Evolutionary conservation across 2,888 invertebrate genomes (phyloP).

Genomic region (Sepioteuthis lessoniana): DNA sequence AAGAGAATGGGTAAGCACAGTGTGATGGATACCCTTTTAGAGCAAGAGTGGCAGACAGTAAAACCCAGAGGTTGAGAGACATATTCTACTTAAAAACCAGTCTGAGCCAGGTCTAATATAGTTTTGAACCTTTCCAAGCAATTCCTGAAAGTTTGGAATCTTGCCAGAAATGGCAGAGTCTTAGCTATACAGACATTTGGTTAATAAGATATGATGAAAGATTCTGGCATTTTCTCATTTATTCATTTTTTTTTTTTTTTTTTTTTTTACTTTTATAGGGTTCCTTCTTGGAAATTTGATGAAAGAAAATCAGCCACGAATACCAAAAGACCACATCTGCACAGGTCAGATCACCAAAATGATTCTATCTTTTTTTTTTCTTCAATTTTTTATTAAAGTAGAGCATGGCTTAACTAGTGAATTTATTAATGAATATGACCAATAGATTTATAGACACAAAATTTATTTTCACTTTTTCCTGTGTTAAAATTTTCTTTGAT

Average conservation of each 20-base stretch:
- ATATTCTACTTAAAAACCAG: too few relatives aligned
- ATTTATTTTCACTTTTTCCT: neutral
- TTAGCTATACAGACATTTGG: too few relatives aligned
- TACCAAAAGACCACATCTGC: slow-evolving; percentile 77
- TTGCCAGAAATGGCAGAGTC: too few relatives aligned
- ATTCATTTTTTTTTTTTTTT: neutral
- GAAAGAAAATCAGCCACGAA: slow-evolving; percentile 72
- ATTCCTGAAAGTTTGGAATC: too few relatives aligned
- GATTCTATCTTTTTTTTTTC: neutral
- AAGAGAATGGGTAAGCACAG: too few relatives aligned
- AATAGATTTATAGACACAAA: neutral
- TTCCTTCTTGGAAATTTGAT: slow-evolving; percentile 76
- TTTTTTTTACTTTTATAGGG: slow-evolving; percentile 65
- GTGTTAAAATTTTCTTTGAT: neutral
- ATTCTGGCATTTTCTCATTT: too few relatives aligned
- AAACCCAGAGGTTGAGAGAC: too few relatives aligned
- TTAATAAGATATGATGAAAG: too few relatives aligned
- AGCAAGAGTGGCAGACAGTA: too few relatives aligned
- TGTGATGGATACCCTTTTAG: too few relatives aligned
- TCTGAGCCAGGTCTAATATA: too few relatives aligned
- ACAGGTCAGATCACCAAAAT: slow-evolving; percentile 67
- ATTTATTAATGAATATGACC: neutral
- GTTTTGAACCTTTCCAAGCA: too few relatives aligned
- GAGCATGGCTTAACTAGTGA: neutral
- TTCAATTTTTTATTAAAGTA: neutral